Evolutionary conservation across 64 coral and sea anemone genomes (phyloP), one percentile per base, ranked within the genome.

Genomic region (Stichodactyla mertensii): DNA sequence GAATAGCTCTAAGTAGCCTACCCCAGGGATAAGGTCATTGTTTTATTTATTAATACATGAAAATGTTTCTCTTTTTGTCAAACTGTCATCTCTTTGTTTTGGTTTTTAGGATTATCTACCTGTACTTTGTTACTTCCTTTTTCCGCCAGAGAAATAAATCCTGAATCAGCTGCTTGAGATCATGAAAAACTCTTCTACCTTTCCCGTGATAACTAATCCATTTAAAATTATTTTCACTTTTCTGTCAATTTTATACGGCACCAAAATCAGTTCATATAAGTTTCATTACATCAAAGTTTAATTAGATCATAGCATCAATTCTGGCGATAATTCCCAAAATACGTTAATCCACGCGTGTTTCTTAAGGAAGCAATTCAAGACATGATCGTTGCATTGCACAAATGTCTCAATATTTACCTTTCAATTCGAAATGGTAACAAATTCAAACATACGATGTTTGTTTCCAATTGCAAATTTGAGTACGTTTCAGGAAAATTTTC

Each of bases 1-100:
- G 52, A 81, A 52, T 81, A 55, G 78, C 4, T 81, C 78, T 53
- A 22, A 4, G 36, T 81, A 54, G 78, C 78, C 78, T 81, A 55
- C 16, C 20, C 78, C 16, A 53, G 78, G 20, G 52, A 81, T 81
- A 55, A 81, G 78, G 78, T 81, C 78, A 81, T 81, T 81, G 20
- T 81, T 81, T 53, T 81, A 28, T 23, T 81, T 81, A 20, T 74
- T 74, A 9, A 74, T 74, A 74, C 24, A 27, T 74, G n/a, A 31
- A 74, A 74, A 31, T 23, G 24, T 74, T 81, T 81, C 53, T 51
- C 54, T 81, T 81, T 45, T 81, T 20, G n/a, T 81, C 31, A 81
- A 22, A 71, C 18, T 58, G 14, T 58, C 56, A 58, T 11, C 64
- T 11, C 27, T 74, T 74, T 74, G 26, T 74, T 74, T 74, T 74